Percentiles rank a stretch among this genome's conserved stretches.
These are phyloP conservation scores for Oenanthe melanoleuca DNA, from an alignment of 2,113 vertebrate genomes.

Conservation along the genomic window DNA sequence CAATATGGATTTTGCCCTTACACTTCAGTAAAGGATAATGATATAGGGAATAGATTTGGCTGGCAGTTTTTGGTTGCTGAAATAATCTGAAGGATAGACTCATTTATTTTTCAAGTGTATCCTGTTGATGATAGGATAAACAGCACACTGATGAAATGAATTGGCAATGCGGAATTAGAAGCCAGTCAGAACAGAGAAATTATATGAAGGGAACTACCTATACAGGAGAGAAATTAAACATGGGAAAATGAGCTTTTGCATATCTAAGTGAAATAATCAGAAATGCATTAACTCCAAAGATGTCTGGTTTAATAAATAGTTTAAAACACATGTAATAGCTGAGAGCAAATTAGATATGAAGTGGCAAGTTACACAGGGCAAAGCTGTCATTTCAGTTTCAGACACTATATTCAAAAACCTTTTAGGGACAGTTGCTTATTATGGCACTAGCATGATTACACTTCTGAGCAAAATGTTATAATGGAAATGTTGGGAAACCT, in stretches of 20 bases:
- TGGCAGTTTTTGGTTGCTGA: not conserved
- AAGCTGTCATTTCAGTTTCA: not conserved
- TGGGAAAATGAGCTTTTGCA: not conserved
- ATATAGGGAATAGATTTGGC: not conserved
- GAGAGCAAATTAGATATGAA: not conserved
- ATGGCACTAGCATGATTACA: not conserved
- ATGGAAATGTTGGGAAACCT: not conserved
- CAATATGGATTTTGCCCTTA: not conserved
- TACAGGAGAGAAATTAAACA: not conserved
- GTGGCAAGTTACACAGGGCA: not conserved
- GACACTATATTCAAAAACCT: not conserved
- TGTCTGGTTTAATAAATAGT: not conserved
- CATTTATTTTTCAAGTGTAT: conserved; percentile 19
- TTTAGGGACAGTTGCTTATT: not conserved
- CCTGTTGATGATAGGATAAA: not conserved
- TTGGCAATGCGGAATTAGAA: not conserved
- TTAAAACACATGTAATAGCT: not conserved
- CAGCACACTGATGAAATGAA: not conserved
- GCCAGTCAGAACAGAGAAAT: not conserved
- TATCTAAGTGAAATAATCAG: not conserved
- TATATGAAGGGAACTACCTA: not conserved
- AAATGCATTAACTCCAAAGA: not conserved
- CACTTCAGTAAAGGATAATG: conserved; percentile 9
- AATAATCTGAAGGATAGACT: conserved; percentile 22
- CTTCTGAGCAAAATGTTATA: not conserved